phyloP scores from a whole-genome alignment of 1,140 invertebrate genomes.

The Calephelis virginiensis region DNA sequence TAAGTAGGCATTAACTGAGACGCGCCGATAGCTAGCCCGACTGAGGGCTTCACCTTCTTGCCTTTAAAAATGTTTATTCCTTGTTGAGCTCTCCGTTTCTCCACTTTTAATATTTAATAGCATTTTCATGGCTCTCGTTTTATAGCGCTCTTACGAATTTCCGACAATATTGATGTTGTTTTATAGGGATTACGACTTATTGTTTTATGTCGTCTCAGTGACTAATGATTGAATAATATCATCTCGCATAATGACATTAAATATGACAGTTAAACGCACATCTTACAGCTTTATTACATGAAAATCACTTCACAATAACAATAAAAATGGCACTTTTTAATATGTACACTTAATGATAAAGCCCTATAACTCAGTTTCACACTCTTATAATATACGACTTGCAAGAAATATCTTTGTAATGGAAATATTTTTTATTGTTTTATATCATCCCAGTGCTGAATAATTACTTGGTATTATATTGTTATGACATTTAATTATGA shows the following conservation, averaged over 20 bases:
- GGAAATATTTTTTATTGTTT: too few relatives aligned
- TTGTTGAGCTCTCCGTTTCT: constrained; percentile 78
- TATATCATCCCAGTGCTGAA: too few relatives aligned
- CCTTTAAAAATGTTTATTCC: constrained; percentile 76
- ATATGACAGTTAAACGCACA: neutral
- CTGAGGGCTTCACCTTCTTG: constrained; percentile 66
- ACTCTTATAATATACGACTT: too few relatives aligned
- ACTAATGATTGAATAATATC: constrained; percentile 15
- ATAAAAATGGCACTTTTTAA: neutral
- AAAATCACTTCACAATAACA: neutral
- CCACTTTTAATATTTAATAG: constrained; percentile 79
- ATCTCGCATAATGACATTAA: neutral
- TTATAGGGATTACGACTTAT: constrained; percentile 39
- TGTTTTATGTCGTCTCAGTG: constrained; percentile 42
- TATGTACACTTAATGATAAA: too few relatives aligned
- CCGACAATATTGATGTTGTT: constrained; percentile 68
- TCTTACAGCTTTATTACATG: neutral
- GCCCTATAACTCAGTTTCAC: too few relatives aligned
- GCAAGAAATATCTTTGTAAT: too few relatives aligned
- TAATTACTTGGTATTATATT: too few relatives aligned
- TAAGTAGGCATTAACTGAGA: constrained; percentile 78
- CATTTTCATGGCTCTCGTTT: constrained; percentile 75
- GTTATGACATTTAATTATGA: too few relatives aligned
- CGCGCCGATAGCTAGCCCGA: constrained; percentile 73
- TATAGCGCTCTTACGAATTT: constrained; percentile 74